These are phyloP conservation scores for Hydrochoerus hydrochaeris DNA, from an alignment of 2,113 vertebrate species.

Conservation along the genomic window DNA sequence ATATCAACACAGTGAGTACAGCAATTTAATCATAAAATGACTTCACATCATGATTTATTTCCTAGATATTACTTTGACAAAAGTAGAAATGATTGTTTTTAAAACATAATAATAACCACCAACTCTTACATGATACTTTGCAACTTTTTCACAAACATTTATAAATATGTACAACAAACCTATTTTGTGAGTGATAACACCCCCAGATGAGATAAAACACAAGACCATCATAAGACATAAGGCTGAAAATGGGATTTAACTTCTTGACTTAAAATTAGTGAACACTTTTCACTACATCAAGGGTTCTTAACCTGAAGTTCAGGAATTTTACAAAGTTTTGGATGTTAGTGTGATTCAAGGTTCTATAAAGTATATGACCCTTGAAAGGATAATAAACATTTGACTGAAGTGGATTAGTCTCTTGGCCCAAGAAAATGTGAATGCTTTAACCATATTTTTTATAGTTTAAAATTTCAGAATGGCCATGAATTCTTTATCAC, in stretches of 20 bases:
- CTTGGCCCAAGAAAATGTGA: neutral
- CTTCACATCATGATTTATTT: slow-evolving; percentile 5
- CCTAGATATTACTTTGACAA: slow-evolving; percentile 27
- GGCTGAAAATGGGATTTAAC: neutral
- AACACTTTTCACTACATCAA: neutral
- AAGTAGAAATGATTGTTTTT: neutral
- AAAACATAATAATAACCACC: neutral
- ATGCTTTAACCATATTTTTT: slow-evolving; percentile 42
- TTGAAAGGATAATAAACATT: slow-evolving; percentile 2
- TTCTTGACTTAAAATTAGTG: neutral
- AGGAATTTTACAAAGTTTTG: neutral
- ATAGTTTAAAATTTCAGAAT: slow-evolving; percentile 24
- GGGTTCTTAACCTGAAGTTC: neutral
- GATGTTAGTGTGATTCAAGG: neutral
- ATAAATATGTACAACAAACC: neutral
- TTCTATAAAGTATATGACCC: neutral
- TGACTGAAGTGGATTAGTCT: neutral
- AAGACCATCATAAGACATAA: neutral
- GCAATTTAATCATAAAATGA: slow-evolving; percentile 9
- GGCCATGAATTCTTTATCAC: neutral
- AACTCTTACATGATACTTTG: slow-evolving; percentile 18
- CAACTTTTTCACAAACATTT: neutral
- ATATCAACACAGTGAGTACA: neutral
- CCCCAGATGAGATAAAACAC: neutral
- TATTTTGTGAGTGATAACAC: neutral